These are phyloP conservation scores for Struthio camelus DNA, from an alignment of 2,113 vertebrate species.

Conservation along the genomic window DNA sequence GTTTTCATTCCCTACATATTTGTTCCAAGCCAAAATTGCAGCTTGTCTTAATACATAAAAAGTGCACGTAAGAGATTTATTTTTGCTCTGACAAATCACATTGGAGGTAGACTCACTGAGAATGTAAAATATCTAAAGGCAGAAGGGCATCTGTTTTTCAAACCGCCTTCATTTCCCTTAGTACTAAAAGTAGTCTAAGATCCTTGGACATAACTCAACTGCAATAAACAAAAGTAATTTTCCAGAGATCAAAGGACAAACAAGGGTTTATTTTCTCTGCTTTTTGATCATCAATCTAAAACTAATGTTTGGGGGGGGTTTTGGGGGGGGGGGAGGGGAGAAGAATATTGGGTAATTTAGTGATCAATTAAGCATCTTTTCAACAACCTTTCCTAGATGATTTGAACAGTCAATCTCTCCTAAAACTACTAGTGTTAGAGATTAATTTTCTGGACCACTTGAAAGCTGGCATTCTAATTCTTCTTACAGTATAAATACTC, in stretches of 20 bases:
- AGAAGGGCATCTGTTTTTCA: slow-evolving; percentile 38
- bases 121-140: slow-evolving; percentile 1
- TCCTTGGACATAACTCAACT: background rate
- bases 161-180: slow-evolving; percentile 3
- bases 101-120: background rate
- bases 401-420: slow-evolving; percentile 41
- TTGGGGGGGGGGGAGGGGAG: too few relatives aligned
- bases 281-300: slow-evolving; percentile 32
- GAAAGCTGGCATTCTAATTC: slow-evolving; percentile 60
- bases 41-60: slow-evolving; percentile 20
- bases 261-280: slow-evolving; percentile 1
- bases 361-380: slow-evolving; percentile 46
- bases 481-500: slow-evolving; percentile 45
- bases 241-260: slow-evolving; percentile 32
- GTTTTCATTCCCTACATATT: background rate
- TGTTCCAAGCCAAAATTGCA: background rate
- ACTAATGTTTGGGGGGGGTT: too few relatives aligned
- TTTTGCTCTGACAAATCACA: background rate
- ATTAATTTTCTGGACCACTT: slow-evolving; percentile 57
- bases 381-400: slow-evolving; percentile 1
- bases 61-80: background rate
- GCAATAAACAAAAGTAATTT: background rate
- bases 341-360: background rate
- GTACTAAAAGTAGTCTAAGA: slow-evolving; percentile 3
- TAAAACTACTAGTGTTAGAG: slow-evolving; percentile 5